phyloP scores from a whole-genome alignment of 1,140 invertebrate genomes.

The Eubasilissa regina region DNA sequence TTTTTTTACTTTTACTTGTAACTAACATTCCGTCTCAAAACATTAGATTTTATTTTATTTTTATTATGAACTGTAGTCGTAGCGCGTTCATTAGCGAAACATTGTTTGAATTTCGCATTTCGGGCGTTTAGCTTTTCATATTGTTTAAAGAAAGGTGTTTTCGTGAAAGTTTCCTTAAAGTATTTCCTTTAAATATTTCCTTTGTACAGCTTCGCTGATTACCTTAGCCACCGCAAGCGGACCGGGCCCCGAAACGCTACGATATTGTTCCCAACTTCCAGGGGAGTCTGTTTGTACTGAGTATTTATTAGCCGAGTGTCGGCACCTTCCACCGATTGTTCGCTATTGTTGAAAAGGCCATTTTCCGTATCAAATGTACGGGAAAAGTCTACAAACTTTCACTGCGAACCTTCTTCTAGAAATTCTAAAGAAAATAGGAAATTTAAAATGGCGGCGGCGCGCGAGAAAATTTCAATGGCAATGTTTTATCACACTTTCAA shows the following conservation, averaged over 20 bases:
- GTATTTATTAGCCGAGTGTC: not conserved
- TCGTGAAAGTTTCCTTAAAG: conserved; percentile 19
- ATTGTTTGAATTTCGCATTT: conserved; percentile 29
- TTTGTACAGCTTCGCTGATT: conserved; percentile 20
- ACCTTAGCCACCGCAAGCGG: too few relatives aligned
- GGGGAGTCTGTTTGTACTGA: not conserved
- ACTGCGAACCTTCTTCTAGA: too few relatives aligned
- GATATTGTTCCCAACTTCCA: not conserved
- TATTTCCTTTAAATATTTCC: too few relatives aligned
- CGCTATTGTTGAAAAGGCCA: too few relatives aligned
- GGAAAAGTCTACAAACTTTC: conserved; percentile 23
- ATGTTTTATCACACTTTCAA: conserved; percentile 24
- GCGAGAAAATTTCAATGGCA: conserved; percentile 7
- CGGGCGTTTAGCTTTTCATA: conserved; percentile 6
- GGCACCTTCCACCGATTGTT: too few relatives aligned
- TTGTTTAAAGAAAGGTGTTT: conserved; percentile 34
- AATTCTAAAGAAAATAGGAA: too few relatives aligned
- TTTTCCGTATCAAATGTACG: conserved; percentile 6
- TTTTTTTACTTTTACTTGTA: too few relatives aligned
- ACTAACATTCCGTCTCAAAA: too few relatives aligned
- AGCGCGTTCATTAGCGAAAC: conserved; percentile 36
- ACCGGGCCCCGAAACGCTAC: not conserved
- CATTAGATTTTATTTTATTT: too few relatives aligned
- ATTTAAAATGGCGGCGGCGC: too few relatives aligned
- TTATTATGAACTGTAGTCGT: too few relatives aligned